Evolutionary conservation across 2,888 invertebrate species (phyloP).

Genomic region (Luperina testacea): DNA sequence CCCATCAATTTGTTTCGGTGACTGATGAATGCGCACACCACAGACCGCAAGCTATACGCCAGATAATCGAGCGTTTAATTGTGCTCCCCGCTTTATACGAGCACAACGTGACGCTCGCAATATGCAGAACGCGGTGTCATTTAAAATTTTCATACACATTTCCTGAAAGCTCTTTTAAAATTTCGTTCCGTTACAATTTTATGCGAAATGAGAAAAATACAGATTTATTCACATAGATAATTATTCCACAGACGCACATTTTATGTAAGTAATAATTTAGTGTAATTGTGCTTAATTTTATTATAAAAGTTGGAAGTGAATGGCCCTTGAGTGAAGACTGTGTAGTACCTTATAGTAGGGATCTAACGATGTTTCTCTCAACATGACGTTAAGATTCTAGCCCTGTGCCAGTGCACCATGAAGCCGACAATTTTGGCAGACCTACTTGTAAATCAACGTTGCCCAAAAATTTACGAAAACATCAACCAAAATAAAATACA

Average conservation of each 20-base stretch:
- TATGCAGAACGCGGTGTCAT: slow-evolving; percentile 34
- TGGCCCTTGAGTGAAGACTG: slow-evolving; percentile 25
- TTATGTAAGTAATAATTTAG: slow-evolving; percentile 38
- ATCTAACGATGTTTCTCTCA: neutral
- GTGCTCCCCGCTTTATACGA: slow-evolving; percentile 44
- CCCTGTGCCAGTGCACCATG: neutral
- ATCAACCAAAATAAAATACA: too few species aligned
- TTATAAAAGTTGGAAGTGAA: slow-evolving; percentile 23
- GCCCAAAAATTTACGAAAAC: neutral
- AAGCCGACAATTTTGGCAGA: neutral
- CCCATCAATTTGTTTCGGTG: slow-evolving; percentile 79
- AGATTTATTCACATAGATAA: slow-evolving; percentile 50
- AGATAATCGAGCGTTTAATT: slow-evolving; percentile 66
- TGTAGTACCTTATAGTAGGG: neutral
- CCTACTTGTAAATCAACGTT: neutral
- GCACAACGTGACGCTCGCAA: slow-evolving; percentile 31
- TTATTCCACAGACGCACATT: slow-evolving; percentile 57
- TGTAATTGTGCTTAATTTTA: slow-evolving; percentile 38
- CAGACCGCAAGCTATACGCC: slow-evolving; percentile 53
- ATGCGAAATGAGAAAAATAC: slow-evolving; percentile 48
- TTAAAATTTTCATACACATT: slow-evolving; percentile 47
- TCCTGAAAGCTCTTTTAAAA: slow-evolving; percentile 40
- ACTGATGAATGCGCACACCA: slow-evolving; percentile 68
- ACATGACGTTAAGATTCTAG: neutral
- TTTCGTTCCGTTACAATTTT: slow-evolving; percentile 35